These are phyloP conservation scores for Cranoglanis bouderius DNA, from an alignment of 2,113 vertebrate genomes.

Conservation along the genomic window DNA sequence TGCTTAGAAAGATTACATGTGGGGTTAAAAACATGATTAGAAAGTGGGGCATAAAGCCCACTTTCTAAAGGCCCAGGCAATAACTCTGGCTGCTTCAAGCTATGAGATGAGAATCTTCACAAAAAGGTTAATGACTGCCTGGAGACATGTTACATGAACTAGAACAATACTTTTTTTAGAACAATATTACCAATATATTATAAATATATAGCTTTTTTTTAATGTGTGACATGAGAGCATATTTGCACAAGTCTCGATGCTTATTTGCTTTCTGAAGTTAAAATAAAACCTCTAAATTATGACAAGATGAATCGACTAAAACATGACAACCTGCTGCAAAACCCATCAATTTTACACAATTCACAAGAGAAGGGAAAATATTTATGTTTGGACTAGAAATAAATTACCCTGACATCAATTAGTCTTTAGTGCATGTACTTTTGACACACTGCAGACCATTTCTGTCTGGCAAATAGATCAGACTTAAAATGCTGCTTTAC, in stretches of 20 bases:
- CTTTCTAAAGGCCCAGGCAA: conserved; percentile 37
- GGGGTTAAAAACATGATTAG: conserved; percentile 51
- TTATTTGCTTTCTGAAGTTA: background rate
- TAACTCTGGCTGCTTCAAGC: conserved; percentile 26
- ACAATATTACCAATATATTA: background rate
- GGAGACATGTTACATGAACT: conserved; percentile 18
- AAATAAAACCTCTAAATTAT: background rate
- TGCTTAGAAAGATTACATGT: conserved; percentile 54
- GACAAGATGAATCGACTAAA: background rate
- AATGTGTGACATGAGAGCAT: background rate
- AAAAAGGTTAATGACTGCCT: conserved; percentile 47
- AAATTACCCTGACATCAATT: background rate
- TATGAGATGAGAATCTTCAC: conserved; percentile 11
- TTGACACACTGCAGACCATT: background rate
- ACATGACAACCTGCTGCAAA: background rate
- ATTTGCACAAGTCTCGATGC: background rate
- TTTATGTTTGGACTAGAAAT: background rate
- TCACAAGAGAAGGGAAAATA: background rate
- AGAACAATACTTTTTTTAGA: conserved; percentile 16
- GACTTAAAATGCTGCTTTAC: background rate
- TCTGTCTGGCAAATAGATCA: background rate
- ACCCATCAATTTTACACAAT: background rate
- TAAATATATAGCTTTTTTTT: background rate
- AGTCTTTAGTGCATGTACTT: background rate
- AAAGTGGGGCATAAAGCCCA: conserved; percentile 44